These are phyloP conservation scores for Nemurella pictetii DNA, from an alignment of 2,888 invertebrate species.

Conservation along the genomic window DNA sequence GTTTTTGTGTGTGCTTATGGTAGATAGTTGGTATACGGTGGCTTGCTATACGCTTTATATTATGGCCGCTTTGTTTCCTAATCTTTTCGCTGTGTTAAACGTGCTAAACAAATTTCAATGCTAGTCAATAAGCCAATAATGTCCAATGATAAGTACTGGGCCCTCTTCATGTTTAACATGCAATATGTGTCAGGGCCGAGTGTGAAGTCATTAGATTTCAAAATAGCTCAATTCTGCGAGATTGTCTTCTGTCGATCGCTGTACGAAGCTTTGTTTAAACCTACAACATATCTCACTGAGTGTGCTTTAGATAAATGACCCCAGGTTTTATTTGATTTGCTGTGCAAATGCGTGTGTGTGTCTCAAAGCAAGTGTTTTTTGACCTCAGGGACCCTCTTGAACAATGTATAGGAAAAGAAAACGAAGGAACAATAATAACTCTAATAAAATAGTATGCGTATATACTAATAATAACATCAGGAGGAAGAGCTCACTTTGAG, in stretches of 20 bases:
- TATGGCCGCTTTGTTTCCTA: background rate
- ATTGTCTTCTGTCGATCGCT: background rate
- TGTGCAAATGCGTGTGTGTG: too few relatives aligned
- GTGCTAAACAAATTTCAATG: slow-evolving; percentile 21
- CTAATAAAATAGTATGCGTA: background rate
- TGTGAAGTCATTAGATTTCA: background rate
- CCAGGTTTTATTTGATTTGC: too few relatives aligned
- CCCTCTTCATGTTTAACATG: background rate
- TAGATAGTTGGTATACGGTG: background rate
- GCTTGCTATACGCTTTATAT: too few relatives aligned
- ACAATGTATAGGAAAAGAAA: background rate
- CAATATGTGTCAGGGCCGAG: slow-evolving; percentile 11
- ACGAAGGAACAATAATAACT: background rate
- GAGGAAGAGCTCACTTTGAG: background rate
- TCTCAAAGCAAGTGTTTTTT: too few relatives aligned
- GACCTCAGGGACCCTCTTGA: background rate
- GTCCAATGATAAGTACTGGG: background rate
- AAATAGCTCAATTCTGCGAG: background rate
- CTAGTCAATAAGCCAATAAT: slow-evolving; percentile 20
- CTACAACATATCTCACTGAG: too few relatives aligned
- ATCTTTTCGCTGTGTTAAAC: background rate
- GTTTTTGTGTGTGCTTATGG: background rate
- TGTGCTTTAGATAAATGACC: too few relatives aligned
- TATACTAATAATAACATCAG: background rate
- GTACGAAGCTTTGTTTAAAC: background rate